These are phyloP conservation scores for Platycercus adscitus DNA, from an alignment of 2,113 vertebrate species.

Conservation along the genomic window DNA sequence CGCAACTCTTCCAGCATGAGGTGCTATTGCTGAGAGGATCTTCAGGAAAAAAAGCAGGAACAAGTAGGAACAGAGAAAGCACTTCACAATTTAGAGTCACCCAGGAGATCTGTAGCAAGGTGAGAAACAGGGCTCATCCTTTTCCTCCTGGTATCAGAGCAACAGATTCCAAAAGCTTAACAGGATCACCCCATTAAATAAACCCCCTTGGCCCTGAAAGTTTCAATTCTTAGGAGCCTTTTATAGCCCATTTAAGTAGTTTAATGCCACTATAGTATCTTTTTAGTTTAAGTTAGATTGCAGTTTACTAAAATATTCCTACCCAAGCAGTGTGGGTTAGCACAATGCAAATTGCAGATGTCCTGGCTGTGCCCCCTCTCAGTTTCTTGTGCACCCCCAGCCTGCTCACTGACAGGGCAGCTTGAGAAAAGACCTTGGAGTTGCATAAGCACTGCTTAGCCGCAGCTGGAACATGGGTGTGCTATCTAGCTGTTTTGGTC, in stretches of 20 bases:
- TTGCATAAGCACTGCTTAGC: background rate
- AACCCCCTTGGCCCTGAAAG: background rate
- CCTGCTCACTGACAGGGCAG: background rate
- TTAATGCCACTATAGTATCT: background rate
- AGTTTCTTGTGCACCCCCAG: background rate
- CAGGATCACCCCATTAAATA: background rate
- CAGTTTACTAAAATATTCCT: background rate
- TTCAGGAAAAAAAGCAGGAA: background rate
- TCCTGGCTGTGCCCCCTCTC: background rate
- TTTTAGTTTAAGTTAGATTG: background rate
- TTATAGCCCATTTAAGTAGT: background rate
- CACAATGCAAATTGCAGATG: background rate
- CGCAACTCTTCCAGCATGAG: background rate
- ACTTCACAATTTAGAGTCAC: background rate
- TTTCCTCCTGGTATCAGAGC: background rate
- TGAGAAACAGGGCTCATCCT: background rate
- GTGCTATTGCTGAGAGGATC: background rate
- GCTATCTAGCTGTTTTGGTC: background rate
- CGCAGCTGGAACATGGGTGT: background rate
- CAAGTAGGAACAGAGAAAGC: background rate
- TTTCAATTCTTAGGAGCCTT: background rate
- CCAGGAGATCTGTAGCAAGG: background rate
- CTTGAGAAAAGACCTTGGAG: background rate
- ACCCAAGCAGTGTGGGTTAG: accelerated
- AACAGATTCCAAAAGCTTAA: background rate